Evolutionary conservation across 2,888 invertebrate species (phyloP), one percentile per base, ranked within the genome.

Genomic region (Tortrix viridana): DNA sequence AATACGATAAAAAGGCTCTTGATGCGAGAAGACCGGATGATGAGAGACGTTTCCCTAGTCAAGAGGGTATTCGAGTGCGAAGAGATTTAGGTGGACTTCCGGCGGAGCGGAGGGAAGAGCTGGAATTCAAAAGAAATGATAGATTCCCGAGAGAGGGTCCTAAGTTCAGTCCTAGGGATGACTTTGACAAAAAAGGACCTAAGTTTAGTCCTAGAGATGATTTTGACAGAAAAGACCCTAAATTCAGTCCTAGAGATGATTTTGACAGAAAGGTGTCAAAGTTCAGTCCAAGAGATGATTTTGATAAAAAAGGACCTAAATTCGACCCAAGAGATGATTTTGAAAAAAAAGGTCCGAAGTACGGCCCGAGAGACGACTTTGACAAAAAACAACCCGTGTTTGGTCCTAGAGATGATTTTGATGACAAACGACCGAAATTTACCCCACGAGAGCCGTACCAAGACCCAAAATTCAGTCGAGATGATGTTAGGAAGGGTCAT

Each of bases 81-180:
- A 61, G 65, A 12, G 71, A 71, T 47, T 38, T 66, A 12, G 60
- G 22, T 6, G 16, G 56, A 67, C 32, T 59, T 58, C 9, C n/a
- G n/a, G 57, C 64, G 2, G 38, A 47, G 32, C 65, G 55, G 19
- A 65, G 66, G 41, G 69, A 71, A 22, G 67, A 69, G 9, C 65
- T 61, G 12, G 64, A 62, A 14, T 71, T 67, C 61, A 73, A 73
- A 44, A 62, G 66, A 1, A 69, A 69, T 3, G 69, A 69, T 2
- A 60, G 68, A 18, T 67, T 64, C 38, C 59, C 65, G 20, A 48
- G 60, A 20, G 65, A 62, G 41, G 44, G 12, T 19, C 44, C 56
- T 14, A 62, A 50, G 18, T 56, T 62, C 44, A 44, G n/a, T 44
- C 54, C 64, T 1, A 22, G 49, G 0, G 55, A 60, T 1, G 61